Evolutionary conservation across 1,140 invertebrate species (phyloP).

Genomic region (Solenopsis fugax): DNA sequence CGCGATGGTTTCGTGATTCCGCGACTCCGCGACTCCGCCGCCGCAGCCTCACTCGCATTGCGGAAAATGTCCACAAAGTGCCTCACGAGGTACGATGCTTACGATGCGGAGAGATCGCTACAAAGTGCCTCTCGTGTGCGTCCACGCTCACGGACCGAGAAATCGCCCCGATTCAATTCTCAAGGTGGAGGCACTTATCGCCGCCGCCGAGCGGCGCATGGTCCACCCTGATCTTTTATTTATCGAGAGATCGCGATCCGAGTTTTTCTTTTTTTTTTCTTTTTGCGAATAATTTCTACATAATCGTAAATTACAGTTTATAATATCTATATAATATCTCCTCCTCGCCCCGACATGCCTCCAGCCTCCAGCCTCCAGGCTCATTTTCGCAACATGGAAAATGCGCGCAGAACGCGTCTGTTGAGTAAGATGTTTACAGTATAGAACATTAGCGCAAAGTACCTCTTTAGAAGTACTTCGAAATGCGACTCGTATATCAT

Average conservation of each 20-base stretch:
- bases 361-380: not conserved
- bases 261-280: too few species aligned
- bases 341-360: not conserved
- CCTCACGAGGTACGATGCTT: not conserved
- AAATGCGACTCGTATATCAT: conserved; percentile 30
- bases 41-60: conserved; percentile 9
- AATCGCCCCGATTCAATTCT: conserved; percentile 13
- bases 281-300: conserved; percentile 16
- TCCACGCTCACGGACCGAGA: not conserved
- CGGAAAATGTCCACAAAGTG: conserved; percentile 26
- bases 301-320: not conserved
- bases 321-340: not conserved
- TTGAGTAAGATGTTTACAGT: conserved; percentile 32
- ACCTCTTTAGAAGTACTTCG: conserved; percentile 28
- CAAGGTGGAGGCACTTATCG: not conserved
- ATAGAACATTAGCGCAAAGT: conserved; percentile 7
- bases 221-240: not conserved
- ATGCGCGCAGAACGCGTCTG: not conserved
- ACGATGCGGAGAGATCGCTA: conserved; percentile 22
- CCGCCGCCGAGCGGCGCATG: not conserved
- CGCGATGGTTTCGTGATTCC: conserved; percentile 1
- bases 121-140: not conserved
- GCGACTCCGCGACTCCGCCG: not conserved
- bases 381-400: conserved; percentile 4
- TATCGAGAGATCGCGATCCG: not conserved